Evolutionary conservation across 2,113 vertebrate genomes (phyloP), one percentile per base, ranked within the genome.

Genomic region (Pollachius pollachius): DNA sequence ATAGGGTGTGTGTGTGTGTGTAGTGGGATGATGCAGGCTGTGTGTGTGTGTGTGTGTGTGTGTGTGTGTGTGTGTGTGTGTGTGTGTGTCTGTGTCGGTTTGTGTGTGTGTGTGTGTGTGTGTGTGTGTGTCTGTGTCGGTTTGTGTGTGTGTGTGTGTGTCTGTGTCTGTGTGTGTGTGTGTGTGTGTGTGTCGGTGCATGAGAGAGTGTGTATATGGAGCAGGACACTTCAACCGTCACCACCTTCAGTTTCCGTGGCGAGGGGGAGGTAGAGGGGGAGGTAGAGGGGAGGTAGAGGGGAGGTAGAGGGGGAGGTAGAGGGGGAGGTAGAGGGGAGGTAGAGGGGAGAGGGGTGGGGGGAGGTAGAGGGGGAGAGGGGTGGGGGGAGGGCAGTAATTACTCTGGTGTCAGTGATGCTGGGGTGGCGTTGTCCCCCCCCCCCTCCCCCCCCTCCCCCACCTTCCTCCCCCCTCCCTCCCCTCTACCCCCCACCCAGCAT

Each of bases 321-420:
- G 17, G 54, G 17, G 5, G 37, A 41, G 37, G 37, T 6, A 9
- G 37, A 9, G 34, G 3, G 34, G 3, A n/a, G n/a, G n/a, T n/a
- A n/a, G n/a, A n/a, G n/a, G n/a, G n/a, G n/a, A n/a, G n/a, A n/a
- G n/a, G n/a, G n/a, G n/a, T n/a, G n/a, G n/a, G n/a, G n/a, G n/a
- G 34, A 37, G 34, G 34, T 37, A 7, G 37, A 1, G 37, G 37
- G n/a, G 37, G 37, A 41, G 6, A 6, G 37, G 37, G 87, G 84
- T 82, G 80, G 58, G 84, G 85, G 85, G 83, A 84, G 86, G 89
- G 88, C 85, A 87, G 89, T 91, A 90, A 91, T 91, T 91, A 91
- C 90, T 91, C 90, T 90, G 84, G 90, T 91, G 90, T 95, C 94
- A 94, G 94, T 92, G 89, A 93, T 94, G 94, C 93, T 90, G 85